phyloP scores from a whole-genome alignment of 1,140 invertebrate genomes.

The Drosophila orosa region DNA sequence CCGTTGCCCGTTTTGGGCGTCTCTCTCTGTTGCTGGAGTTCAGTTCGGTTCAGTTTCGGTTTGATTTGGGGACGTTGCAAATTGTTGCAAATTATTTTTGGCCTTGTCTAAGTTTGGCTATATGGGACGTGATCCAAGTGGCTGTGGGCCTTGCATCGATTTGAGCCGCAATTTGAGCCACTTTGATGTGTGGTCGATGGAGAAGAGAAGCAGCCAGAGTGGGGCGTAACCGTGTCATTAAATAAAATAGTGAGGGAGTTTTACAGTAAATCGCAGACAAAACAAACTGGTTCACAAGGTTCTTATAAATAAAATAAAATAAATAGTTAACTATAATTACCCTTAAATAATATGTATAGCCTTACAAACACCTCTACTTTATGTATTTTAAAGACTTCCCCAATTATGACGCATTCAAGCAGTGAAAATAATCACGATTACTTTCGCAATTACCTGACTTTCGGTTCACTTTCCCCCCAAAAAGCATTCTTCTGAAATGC shows the following conservation, averaged over 20 bases:
- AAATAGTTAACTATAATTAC: background rate
- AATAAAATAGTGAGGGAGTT: constrained; percentile 35
- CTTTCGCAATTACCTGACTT: constrained; percentile 63
- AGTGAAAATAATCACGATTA: constrained; percentile 45
- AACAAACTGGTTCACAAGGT: constrained; percentile 12
- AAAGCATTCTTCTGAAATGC: constrained; percentile 60
- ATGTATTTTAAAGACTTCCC: background rate
- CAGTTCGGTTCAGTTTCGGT: constrained; percentile 26
- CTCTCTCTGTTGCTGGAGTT: constrained; percentile 8
- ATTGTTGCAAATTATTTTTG: constrained; percentile 81
- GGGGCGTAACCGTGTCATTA: constrained; percentile 48
- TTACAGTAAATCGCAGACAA: constrained; percentile 17
- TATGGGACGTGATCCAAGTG: constrained; percentile 40
- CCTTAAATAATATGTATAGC: background rate
- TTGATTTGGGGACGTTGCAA: constrained; percentile 62
- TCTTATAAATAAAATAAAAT: background rate
- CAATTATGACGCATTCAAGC: constrained; percentile 2
- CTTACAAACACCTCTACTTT: background rate
- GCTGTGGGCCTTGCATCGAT: constrained; percentile 55
- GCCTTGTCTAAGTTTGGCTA: constrained; percentile 78
- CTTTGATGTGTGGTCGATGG: constrained; percentile 64
- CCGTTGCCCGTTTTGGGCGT: constrained; percentile 46
- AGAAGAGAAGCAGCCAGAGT: constrained; percentile 26
- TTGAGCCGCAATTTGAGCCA: constrained; percentile 51
- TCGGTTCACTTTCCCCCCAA: constrained; percentile 37